Evolutionary conservation across 2,888 invertebrate genomes (phyloP), one percentile per base, ranked within the genome.

Genomic region (Incurvaria masculella): DNA sequence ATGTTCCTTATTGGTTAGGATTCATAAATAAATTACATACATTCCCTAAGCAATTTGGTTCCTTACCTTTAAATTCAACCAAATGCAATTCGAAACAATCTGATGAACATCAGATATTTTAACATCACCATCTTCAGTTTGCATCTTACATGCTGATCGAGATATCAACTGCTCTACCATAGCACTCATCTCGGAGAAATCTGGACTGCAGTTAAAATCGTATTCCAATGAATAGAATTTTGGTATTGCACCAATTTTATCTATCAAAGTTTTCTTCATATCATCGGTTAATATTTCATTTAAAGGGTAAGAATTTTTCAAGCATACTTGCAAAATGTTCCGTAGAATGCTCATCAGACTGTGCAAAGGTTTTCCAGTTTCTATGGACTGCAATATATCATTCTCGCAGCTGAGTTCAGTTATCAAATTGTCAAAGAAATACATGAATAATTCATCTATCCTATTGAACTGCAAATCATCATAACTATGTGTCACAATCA

Each of bases 141-240:
- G 49, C 1, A 48, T 48, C 40, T 57, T 54, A 49, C 62, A 61
- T 6, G 60, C 63, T 48, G 82, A 81, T 45, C 69, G 64, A 45
- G 59, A 60, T 40, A 89, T 81, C 40, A 85, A 69, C 49, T 79
- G 66, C 54, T 86, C 80, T 46, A 92, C 79, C 59, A 89, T 87
- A 50, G 83, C 79, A 58, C 84, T 88, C 80, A 91, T 89, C 65
- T 89, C 87, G 45, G 87, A 86, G 65, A 91, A 92, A 52, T 90
- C 89, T 6, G 90, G 87, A 42, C 74, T 73, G 2, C 63, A 65
- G 17, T 61, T 57, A 48, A 58, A 57, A 21, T 64, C 60, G 47
- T 68, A 61, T 33, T 74, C 69, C 65, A 65, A 69, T 39, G 59
- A 62, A 62, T 78, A 78, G 52, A 72, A 74, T 52, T 65, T 69